Evolutionary conservation across 2,888 invertebrate genomes (phyloP).

Genomic region (Chesias legatella): DNA sequence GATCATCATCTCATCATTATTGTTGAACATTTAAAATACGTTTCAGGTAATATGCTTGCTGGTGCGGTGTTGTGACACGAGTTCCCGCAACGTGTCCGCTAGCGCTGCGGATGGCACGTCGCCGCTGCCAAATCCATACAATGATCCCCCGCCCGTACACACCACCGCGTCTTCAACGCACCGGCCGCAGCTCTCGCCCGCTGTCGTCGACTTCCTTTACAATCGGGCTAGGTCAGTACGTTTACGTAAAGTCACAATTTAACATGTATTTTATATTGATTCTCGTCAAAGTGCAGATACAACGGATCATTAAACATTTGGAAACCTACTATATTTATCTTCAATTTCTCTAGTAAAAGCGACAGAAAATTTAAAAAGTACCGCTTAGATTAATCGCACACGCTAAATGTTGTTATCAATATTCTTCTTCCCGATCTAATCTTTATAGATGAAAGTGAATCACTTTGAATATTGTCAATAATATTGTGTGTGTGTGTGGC

Average conservation of each 20-base stretch:
- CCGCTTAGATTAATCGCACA: no score
- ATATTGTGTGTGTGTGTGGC: no score
- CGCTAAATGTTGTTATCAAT: no score
- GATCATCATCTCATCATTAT: no score
- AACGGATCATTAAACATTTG: no score
- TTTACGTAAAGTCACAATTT: neutral
- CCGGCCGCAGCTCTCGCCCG: conserved; percentile 60
- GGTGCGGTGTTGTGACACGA: conserved; percentile 95
- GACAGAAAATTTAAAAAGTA: no score
- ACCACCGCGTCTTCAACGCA: conserved; percentile 27
- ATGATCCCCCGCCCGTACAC: conserved; percentile 83
- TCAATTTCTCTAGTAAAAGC: no score
- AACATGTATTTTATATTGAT: neutral
- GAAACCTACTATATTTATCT: no score
- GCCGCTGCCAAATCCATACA: conserved; percentile 84
- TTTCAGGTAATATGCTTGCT: conserved; percentile 88
- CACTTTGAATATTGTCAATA: no score
- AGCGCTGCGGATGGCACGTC: conserved; percentile 73
- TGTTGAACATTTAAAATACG: neutral
- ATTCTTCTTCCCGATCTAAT: no score
- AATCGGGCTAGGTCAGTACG: conserved; percentile 85
- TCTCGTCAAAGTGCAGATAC: neutral
- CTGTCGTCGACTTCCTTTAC: conserved; percentile 91
- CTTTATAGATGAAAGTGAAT: no score
- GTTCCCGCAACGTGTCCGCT: conserved; percentile 82